Conservation (phyloP, 2,888 invertebrate genomes). For the Lordiphosa fenestrarum region DNA sequence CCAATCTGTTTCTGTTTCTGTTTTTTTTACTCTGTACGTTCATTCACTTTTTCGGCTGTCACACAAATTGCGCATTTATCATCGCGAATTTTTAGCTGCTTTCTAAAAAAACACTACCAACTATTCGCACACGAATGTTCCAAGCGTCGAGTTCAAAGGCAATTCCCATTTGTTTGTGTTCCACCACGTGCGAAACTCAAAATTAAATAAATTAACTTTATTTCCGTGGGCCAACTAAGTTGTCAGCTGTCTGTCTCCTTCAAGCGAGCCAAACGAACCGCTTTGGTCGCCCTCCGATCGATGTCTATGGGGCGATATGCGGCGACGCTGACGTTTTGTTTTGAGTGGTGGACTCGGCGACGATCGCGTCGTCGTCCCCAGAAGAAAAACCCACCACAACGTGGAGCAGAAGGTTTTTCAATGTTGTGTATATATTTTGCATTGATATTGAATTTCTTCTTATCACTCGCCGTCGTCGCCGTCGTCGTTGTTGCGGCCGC, state of each 20-base stretch:
- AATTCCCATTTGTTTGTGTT: conserved; percentile 30
- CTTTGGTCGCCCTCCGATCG: conserved; percentile 48
- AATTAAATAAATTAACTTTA: conserved; percentile 54
- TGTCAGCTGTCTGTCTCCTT: conserved; percentile 29
- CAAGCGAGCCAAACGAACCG: conserved; percentile 41
- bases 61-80: conserved; percentile 57
- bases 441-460: conserved; percentile 66
- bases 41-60: conserved; percentile 36
- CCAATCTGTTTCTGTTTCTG: too few relatives aligned
- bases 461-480: conserved; percentile 41
- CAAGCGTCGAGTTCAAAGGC: conserved; percentile 36
- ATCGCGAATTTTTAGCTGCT: conserved; percentile 26
- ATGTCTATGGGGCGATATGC: conserved; percentile 55
- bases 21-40: conserved; percentile 11
- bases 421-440: conserved; percentile 48
- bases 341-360: conserved; percentile 24
- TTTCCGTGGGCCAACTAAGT: conserved; percentile 23
- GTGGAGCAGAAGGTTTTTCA: conserved; percentile 40
- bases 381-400: conserved; percentile 30
- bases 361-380: conserved; percentile 33
- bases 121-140: conserved; percentile 16
- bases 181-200: conserved; percentile 11
- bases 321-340: conserved; percentile 56
- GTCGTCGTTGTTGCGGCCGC: conserved; percentile 10
- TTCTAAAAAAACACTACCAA: conserved; percentile 34